phyloP scores from a whole-genome alignment of 2,113 vertebrate species.

The Asarcornis scutulata region DNA sequence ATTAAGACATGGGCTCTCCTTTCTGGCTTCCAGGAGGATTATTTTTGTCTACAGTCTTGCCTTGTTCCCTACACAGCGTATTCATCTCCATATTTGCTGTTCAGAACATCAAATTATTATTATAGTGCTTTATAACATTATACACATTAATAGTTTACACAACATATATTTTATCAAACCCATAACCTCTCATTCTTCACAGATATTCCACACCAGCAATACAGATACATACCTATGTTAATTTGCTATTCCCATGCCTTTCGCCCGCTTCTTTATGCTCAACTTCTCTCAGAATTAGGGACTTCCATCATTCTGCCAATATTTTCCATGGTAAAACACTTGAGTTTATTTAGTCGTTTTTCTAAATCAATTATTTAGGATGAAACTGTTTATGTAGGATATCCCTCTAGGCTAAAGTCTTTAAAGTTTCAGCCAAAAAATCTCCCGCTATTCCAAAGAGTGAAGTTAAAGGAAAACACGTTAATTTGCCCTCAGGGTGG shows the following conservation, averaged over 20 bases:
- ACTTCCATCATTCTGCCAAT: neutral
- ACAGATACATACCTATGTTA: neutral
- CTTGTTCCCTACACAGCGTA: neutral
- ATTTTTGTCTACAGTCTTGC: neutral
- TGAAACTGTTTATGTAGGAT: neutral
- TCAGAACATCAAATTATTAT: neutral
- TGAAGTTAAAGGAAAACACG: neutral
- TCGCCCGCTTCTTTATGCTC: neutral
- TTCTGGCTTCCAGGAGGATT: neutral
- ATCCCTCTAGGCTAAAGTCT: neutral
- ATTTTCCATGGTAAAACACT: neutral
- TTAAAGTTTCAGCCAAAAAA: neutral
- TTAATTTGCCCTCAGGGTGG: neutral
- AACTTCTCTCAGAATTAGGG: neutral
- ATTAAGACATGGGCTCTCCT: neutral
- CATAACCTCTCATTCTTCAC: neutral
- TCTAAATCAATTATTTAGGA: constrained; percentile 7
- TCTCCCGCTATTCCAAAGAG: neutral
- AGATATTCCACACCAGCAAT: neutral
- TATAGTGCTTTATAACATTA: neutral
- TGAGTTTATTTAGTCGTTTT: neutral
- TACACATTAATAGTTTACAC: neutral
- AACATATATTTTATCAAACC: neutral
- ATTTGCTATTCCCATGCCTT: neutral
- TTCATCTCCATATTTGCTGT: neutral